Percentiles rank a stretch among this genome's conserved stretches.
phyloP scores from a whole-genome alignment of 2,113 vertebrate genomes.

The Xenus cinereus region DNA sequence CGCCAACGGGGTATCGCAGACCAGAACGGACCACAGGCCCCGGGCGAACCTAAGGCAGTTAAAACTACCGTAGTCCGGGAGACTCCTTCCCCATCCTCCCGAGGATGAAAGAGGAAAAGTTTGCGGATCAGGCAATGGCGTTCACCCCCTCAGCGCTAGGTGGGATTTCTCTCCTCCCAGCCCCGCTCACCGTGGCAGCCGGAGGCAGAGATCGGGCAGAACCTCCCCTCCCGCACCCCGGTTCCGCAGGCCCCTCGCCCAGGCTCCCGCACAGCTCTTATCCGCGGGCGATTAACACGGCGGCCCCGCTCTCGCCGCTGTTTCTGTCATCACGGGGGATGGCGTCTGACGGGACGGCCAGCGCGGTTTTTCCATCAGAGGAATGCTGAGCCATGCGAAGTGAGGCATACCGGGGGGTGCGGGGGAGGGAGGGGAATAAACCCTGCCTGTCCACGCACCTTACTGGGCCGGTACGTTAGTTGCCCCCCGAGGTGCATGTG shows the following conservation, averaged over 20 bases:
- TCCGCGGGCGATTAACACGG: background rate
- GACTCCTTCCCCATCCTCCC: background rate
- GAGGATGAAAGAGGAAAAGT: background rate
- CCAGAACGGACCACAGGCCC: background rate
- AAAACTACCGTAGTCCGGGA: background rate
- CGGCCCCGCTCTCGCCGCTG: background rate
- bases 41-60: background rate
- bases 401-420: no score
- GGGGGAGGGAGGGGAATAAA: accelerated
- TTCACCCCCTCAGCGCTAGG: background rate
- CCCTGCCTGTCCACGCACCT: background rate
- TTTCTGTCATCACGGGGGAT: background rate
- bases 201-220: background rate
- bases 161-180: background rate
- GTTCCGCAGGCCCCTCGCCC: background rate
- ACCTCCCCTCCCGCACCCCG: no score
- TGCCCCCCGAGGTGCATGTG: background rate
- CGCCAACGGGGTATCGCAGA: accelerated
- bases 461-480: accelerated
- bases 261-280: background rate
- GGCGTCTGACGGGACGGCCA: background rate
- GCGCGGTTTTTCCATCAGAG: background rate
- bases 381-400: background rate
- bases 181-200: background rate
- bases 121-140: background rate